A percentile compares a stretch with the other conserved stretches of the same genome.
Evolutionary conservation across 2,113 vertebrate genomes (phyloP).

Genomic region (Lepidothrix coronata): DNA sequence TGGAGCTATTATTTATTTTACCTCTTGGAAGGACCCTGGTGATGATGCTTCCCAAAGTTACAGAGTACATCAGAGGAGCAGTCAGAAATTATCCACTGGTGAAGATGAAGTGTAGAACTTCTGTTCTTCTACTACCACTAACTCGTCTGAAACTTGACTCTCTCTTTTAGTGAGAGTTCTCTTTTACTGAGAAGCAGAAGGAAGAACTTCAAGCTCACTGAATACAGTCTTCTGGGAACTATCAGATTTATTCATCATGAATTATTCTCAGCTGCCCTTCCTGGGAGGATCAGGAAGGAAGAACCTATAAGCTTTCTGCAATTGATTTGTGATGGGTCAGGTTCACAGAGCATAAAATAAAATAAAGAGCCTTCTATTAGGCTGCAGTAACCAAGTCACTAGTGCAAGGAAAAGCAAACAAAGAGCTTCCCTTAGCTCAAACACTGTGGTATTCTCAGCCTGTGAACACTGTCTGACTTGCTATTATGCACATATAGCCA

Average conservation of each 20-base stretch:
- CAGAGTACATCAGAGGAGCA: background rate
- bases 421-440: constrained; percentile 49
- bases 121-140: background rate
- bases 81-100: background rate
- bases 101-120: background rate
- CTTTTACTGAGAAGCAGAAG: background rate
- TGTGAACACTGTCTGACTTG: background rate
- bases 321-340: constrained; percentile 62
- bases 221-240: background rate
- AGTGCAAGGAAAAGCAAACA: constrained; percentile 61
- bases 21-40: background rate
- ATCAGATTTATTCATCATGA: background rate
- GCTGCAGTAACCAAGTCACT: constrained; percentile 36
- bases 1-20: background rate
- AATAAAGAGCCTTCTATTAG: constrained; percentile 65
- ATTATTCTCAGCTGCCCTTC: constrained; percentile 9
- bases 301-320: constrained; percentile 24
- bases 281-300: background rate
- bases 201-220: background rate
- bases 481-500: background rate
- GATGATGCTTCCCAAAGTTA: background rate
- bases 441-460: constrained; percentile 4
- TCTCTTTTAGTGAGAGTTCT: background rate
- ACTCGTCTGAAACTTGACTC: background rate
- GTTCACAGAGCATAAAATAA: constrained; percentile 58